phyloP scores from a whole-genome alignment of 2,888 invertebrate genomes.

The Tenthredo notha region DNA sequence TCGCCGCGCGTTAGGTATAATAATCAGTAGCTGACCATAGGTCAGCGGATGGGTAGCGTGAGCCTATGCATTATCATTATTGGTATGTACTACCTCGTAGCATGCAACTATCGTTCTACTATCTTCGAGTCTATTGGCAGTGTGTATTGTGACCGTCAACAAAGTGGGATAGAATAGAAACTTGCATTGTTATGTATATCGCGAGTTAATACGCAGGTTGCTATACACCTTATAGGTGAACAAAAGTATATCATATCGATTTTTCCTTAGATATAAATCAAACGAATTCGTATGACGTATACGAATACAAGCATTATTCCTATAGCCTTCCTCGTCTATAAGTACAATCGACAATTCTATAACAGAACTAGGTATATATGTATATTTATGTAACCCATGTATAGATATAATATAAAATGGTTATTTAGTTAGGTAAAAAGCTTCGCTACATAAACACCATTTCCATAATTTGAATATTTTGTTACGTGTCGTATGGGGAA shows the following conservation, averaged over 20 bases:
- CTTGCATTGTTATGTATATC: slow-evolving; percentile 43
- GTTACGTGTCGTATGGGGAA: neutral
- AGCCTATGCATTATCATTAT: slow-evolving; percentile 42
- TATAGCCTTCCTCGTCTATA: neutral
- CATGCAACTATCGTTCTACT: slow-evolving; percentile 43
- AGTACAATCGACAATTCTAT: neutral
- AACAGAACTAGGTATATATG: neutral
- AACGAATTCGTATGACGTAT: neutral
- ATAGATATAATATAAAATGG: neutral
- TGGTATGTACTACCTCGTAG: slow-evolving; percentile 39
- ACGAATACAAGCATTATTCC: neutral
- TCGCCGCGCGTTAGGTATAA: slow-evolving; percentile 22
- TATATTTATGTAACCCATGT: neutral
- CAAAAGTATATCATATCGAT: slow-evolving; percentile 22
- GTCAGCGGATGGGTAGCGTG: slow-evolving; percentile 42
- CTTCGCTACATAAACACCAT: neutral
- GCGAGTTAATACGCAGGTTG: neutral
- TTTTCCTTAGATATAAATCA: slow-evolving; percentile 11
- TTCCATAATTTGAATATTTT: slow-evolving; percentile 24
- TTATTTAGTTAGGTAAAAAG: neutral
- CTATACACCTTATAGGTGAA: neutral
- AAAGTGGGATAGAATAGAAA: slow-evolving; percentile 30
- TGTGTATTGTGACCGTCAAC: slow-evolving; percentile 36
- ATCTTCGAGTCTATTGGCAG: slow-evolving; percentile 17
- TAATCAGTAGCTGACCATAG: slow-evolving; percentile 48